Base-by-base conservation (phyloP, 1,140 invertebrate species). In the Holotrichia oblita region DNA sequence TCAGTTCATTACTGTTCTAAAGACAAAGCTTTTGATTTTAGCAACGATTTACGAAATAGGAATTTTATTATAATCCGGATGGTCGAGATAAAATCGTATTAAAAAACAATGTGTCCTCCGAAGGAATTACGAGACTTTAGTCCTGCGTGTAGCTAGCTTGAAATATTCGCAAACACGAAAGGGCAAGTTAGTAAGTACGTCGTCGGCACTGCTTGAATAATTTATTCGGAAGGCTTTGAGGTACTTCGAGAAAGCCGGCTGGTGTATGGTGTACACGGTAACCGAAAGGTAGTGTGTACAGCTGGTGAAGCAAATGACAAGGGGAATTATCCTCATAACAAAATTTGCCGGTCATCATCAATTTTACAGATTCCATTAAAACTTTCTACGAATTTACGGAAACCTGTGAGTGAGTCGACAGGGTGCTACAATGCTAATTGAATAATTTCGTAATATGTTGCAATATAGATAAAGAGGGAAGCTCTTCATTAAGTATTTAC, bases 361-460 rank as follows among this genome's bases (percentile, higher is more conserved):
- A 55, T 55, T 55, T 55, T 55, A 55, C 48, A 55, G 48, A 55
- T 55, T 55, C 48, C 48, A 55, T 55, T 55, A 55, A 55, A 55
- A 55, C 48, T 55, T 55, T 55, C 48, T 34, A 1, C 12, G 48
- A 55, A 55, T 55, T 55, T 55, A 55, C 48, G 17, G 14, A n/a
- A 55, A 14, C n/a, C 12, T 17, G 3, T 17, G 48, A 17, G 48
- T 34, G 27, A 4, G 27, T 4, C 27, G n/a, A 6, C 14, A 55
- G 14, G 14, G 6, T 14, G 48, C 6, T n/a, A n/a, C n/a, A n/a
- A n/a, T 17, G 48, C n/a, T 55, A 55, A 55, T 55, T 55, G n/a
- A 55, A 55, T 55, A 55, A 55, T 14, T 17, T 17, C 6, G 48
- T 55, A 55, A 55, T 55, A 55, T 55, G 17, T n/a, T 55, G 48